Percentiles rank a stretch among this genome's conserved stretches.
These are phyloP conservation scores for Lepidocyrtoides sp. DNA, from an alignment of 2,888 invertebrate genomes.

Conservation along the genomic window DNA sequence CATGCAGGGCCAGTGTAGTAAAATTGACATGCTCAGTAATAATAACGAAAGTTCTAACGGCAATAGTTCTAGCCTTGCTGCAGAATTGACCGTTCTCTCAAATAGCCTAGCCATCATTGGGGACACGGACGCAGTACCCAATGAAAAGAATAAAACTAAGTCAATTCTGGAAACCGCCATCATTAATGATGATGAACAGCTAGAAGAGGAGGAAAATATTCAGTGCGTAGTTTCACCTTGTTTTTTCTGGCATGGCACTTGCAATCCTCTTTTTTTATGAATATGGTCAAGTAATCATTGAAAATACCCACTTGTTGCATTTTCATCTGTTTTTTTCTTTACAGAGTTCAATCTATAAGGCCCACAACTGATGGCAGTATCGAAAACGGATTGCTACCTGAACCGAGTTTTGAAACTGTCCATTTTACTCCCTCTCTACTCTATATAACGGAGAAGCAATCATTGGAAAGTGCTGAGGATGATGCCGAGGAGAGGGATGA, in stretches of 20 bases:
- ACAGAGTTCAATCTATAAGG: not conserved
- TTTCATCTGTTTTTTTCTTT: not conserved
- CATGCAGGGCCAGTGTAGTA: slow-evolving; percentile 10
- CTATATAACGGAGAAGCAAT: not conserved
- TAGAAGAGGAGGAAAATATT: not conserved
- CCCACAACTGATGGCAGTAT: not conserved
- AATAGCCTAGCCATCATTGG: not conserved
- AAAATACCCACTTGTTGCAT: not conserved
- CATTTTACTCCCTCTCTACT: not conserved
- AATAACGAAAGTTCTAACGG: not conserved
- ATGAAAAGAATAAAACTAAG: not conserved
- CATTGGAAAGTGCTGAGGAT: slow-evolving; percentile 11
- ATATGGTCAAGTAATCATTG: not conserved
- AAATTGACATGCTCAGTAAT: slow-evolving; percentile 35
- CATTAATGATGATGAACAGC: not conserved
- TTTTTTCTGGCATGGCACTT: too few species aligned
- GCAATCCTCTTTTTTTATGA: not conserved
- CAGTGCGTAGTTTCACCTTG: slow-evolving; percentile 24
- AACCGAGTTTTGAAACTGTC: not conserved
- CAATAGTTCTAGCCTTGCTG: not conserved
- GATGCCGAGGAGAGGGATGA: not conserved
- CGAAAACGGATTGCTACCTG: not conserved
- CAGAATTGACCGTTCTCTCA: slow-evolving; percentile 19
- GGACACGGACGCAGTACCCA: not conserved
- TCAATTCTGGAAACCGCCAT: not conserved